phyloP scores from a whole-genome alignment of 2,797 vertebrate species.

The Netta rufina region DNA sequence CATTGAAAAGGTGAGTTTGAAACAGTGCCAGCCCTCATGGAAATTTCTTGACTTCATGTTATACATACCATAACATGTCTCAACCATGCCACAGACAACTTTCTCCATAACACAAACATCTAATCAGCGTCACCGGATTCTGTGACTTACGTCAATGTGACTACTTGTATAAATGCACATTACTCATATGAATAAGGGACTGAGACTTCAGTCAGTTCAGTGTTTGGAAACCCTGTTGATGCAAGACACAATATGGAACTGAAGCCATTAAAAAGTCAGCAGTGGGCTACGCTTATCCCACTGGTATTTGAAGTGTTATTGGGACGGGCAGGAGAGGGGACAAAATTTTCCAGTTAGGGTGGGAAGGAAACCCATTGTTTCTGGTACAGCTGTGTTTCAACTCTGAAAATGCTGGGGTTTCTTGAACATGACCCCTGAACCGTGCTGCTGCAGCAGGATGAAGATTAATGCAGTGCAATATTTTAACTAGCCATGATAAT shows the following conservation, averaged over 20 bases:
- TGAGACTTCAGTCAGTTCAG: neutral
- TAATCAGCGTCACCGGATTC: neutral
- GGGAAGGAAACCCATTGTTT: neutral
- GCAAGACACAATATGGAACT: neutral
- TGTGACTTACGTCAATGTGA: neutral
- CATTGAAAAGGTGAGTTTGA: conserved; percentile 31
- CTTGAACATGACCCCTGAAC: neutral
- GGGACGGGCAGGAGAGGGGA: neutral
- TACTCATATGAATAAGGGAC: neutral
- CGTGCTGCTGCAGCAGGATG: neutral
- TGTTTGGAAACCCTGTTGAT: neutral
- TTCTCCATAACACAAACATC: neutral
- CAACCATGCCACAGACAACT: neutral
- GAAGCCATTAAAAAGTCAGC: neutral
- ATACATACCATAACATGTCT: conserved; percentile 10
- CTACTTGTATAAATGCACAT: neutral
- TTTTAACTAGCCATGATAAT: neutral
- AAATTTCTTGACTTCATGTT: neutral
- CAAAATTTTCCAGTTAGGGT: neutral
- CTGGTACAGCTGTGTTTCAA: neutral
- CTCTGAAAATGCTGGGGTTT: neutral
- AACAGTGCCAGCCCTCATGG: neutral
- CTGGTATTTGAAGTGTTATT: neutral
- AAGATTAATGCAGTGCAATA: neutral
- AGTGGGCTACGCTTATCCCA: neutral